Evolutionary conservation across 2,113 vertebrate species (phyloP).

Genomic region (Sylvilagus bachmani): DNA sequence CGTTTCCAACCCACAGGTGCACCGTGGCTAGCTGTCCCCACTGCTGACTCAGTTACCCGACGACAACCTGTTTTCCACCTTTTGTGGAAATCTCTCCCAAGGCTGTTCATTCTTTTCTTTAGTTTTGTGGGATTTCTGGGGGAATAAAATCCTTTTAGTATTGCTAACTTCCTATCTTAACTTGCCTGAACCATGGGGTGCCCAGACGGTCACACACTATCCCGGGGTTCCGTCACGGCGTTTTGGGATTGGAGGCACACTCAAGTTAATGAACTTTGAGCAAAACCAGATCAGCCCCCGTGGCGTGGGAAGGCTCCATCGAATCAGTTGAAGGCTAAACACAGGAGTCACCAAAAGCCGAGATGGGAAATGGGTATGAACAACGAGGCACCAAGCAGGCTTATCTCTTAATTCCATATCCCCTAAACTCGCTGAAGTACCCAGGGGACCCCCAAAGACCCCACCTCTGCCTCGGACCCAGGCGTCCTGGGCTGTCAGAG

Average conservation of each 20-base stretch:
- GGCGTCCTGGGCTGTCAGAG: not conserved
- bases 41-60: not conserved
- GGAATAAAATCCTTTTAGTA: not conserved
- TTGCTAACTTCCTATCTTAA: not conserved
- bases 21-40: fast-evolving
- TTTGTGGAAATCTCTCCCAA: not conserved
- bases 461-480: too few species aligned
- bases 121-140: not conserved
- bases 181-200: too few species aligned
- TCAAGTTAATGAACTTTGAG: not conserved
- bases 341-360: too few species aligned
- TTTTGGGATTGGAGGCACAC: not conserved
- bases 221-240: too few species aligned
- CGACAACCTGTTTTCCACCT: too few species aligned
- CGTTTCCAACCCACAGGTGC: not conserved
- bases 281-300: not conserved
- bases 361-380: too few species aligned
- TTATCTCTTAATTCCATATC: too few species aligned
- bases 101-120: not conserved
- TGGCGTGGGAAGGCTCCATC: not conserved
- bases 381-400: too few species aligned
- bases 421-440: too few species aligned
- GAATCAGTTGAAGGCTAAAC: not conserved
- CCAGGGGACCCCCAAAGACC: too few species aligned
- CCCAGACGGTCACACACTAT: not conserved